Evolutionary conservation across 30 jellyfish, hydroid and myxozoan genomes (phyloP).

Genomic region (Turritopsis dohrnii): DNA sequence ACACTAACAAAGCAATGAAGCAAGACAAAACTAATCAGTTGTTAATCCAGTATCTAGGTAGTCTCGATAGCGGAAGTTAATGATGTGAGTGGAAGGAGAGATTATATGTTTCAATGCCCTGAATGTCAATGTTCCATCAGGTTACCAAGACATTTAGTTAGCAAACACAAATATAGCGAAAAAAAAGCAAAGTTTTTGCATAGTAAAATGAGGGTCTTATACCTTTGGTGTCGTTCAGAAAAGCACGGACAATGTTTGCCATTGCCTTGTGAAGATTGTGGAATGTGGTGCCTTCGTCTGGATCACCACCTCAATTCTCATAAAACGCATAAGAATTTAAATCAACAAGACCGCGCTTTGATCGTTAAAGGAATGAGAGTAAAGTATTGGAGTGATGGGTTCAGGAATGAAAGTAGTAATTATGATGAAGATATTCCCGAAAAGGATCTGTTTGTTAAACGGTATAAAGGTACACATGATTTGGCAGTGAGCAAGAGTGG

Average conservation of each 20-base stretch:
- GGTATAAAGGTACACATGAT: neutral
- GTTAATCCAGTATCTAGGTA: slow-evolving; percentile 7
- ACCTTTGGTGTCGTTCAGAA: slow-evolving; percentile 1
- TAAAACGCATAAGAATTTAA: neutral
- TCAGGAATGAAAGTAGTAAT: no score
- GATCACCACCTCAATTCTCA: neutral
- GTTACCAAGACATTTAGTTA: neutral
- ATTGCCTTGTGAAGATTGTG: slow-evolving; percentile 1
- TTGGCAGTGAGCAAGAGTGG: neutral
- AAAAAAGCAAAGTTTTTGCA: neutral
- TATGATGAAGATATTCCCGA: no score
- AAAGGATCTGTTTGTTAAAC: neutral
- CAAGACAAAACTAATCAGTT: neutral
- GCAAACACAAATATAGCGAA: neutral
- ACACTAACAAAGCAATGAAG: no score
- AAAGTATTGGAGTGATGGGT: neutral
- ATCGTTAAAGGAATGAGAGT: neutral
- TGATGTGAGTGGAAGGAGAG: slow-evolving; percentile 3
- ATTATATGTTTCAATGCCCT: neutral
- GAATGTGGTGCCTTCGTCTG: neutral
- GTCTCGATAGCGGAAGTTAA: neutral
- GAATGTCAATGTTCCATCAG: neutral
- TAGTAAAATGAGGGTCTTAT: neutral
- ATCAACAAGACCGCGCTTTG: neutral
- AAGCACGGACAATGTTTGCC: neutral